phyloP scores from a whole-genome alignment of 2,888 invertebrate species.

The Drosophila putrida region DNA sequence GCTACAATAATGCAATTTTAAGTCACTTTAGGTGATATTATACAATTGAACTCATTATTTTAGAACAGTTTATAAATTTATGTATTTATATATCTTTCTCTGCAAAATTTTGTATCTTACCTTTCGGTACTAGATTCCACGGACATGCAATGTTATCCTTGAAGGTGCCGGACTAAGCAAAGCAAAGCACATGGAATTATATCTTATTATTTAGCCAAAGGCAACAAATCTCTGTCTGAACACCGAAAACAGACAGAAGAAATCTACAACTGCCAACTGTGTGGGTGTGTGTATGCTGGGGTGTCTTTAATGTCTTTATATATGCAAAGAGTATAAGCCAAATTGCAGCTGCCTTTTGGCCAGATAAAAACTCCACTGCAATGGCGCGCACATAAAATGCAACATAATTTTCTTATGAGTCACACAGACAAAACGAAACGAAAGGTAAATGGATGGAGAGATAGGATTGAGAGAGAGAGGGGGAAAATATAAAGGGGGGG shows the following conservation, averaged over 20 bases:
- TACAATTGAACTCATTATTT: too few relatives aligned
- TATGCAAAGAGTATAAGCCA: conserved; percentile 48
- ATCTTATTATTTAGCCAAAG: conserved; percentile 52
- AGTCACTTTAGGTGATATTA: too few relatives aligned
- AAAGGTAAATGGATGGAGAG: conserved; percentile 19
- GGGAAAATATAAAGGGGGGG: conserved; percentile 5
- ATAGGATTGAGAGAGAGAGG: neutral
- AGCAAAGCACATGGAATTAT: conserved; percentile 50
- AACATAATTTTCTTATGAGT: conserved; percentile 82
- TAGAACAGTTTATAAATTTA: too few relatives aligned
- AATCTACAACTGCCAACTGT: conserved; percentile 1
- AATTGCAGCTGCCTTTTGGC: conserved; percentile 56
- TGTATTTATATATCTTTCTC: too few relatives aligned
- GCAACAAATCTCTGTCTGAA: conserved; percentile 44
- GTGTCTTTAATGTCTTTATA: conserved; percentile 72
- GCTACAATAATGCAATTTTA: too few relatives aligned
- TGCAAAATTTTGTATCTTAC: too few relatives aligned
- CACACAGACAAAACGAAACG: conserved; percentile 53
- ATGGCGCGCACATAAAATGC: conserved; percentile 73
- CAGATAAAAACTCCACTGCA: conserved; percentile 68
- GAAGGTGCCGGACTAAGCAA: conserved; percentile 7
- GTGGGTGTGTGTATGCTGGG: conserved; percentile 7
- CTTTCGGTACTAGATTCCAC: neutral
- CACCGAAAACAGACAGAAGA: conserved; percentile 54
- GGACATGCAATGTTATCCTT: conserved; percentile 24